These are phyloP conservation scores for Bilobella aurantiaca DNA, from an alignment of 1,140 invertebrate genomes.

Conservation along the genomic window DNA sequence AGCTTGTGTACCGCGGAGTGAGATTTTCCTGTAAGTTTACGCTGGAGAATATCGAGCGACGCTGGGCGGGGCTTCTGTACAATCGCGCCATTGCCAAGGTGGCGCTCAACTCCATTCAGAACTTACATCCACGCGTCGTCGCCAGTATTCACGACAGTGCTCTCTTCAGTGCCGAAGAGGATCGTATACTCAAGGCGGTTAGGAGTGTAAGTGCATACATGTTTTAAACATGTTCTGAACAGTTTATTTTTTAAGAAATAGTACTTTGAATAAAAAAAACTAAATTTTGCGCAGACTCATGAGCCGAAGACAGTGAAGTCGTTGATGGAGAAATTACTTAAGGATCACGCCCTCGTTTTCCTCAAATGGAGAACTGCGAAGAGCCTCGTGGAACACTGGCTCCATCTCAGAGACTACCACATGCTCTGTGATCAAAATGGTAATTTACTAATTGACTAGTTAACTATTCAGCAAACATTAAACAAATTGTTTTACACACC, in stretches of 20 bases:
- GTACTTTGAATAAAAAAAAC: no score
- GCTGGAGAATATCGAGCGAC: slow-evolving; percentile 80
- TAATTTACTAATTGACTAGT: slow-evolving; percentile 38
- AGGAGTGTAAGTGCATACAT: slow-evolving; percentile 57
- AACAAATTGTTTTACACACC: no score
- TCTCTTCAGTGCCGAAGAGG: slow-evolving; percentile 78
- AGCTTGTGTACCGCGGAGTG: slow-evolving; percentile 75
- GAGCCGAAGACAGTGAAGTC: slow-evolving; percentile 61
- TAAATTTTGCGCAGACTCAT: slow-evolving; percentile 7
- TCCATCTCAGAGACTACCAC: slow-evolving; percentile 84
- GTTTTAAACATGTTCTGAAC: no score
- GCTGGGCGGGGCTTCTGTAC: slow-evolving; percentile 92
- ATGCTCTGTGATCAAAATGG: slow-evolving; percentile 79
- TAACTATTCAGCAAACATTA: slow-evolving; percentile 4
- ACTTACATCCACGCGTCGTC: slow-evolving; percentile 82
- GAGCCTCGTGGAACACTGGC: slow-evolving; percentile 77
- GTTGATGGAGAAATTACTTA: slow-evolving; percentile 48
- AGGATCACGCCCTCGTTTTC: slow-evolving; percentile 71
- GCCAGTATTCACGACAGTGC: slow-evolving; percentile 75
- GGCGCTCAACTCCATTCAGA: slow-evolving; percentile 81
- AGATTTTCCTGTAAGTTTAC: slow-evolving; percentile 95
- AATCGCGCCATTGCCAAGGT: slow-evolving; percentile 76
- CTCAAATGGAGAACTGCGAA: slow-evolving; percentile 77
- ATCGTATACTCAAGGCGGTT: slow-evolving; percentile 70
- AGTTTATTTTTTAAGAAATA: no score